These are phyloP conservation scores for Napeogenes inachia DNA, from an alignment of 2,888 invertebrate species.

Conservation along the genomic window DNA sequence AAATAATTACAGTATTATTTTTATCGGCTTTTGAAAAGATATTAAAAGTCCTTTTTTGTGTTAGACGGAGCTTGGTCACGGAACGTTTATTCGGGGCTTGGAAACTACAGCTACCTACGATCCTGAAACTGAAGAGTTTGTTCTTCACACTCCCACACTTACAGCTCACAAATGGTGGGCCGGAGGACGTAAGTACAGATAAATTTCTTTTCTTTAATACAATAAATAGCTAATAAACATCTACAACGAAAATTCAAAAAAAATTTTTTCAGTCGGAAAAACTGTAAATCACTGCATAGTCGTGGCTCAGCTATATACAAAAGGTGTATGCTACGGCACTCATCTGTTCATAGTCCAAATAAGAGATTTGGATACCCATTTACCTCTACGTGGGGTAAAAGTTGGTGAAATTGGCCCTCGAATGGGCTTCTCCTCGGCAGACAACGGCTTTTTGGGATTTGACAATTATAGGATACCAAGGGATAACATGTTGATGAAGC, in stretches of 20 bases:
- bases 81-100: constrained; percentile 93
- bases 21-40: not conserved
- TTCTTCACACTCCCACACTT: constrained; percentile 90
- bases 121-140: constrained; percentile 87
- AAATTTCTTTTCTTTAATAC: too few species aligned
- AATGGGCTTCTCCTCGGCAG: constrained; percentile 90
- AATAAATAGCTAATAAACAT: too few species aligned
- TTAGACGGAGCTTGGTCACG: constrained; percentile 96
- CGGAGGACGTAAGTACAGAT: constrained; percentile 86
- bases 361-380: constrained; percentile 90
- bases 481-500: constrained; percentile 95
- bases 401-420: constrained; percentile 97
- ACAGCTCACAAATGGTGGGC: constrained; percentile 98
- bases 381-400: constrained; percentile 90
- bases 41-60: constrained; percentile 26
- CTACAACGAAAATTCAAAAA: not conserved
- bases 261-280: constrained; percentile 85
- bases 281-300: constrained; percentile 95
- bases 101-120: constrained; percentile 97
- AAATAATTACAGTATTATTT: too few species aligned
- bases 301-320: constrained; percentile 91
- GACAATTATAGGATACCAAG: constrained; percentile 91
- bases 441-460: constrained; percentile 95
- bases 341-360: constrained; percentile 95
- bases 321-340: constrained; percentile 89